Base-by-base conservation (phyloP, 1,140 invertebrate genomes). In the Zaprionus inermis region DNA sequence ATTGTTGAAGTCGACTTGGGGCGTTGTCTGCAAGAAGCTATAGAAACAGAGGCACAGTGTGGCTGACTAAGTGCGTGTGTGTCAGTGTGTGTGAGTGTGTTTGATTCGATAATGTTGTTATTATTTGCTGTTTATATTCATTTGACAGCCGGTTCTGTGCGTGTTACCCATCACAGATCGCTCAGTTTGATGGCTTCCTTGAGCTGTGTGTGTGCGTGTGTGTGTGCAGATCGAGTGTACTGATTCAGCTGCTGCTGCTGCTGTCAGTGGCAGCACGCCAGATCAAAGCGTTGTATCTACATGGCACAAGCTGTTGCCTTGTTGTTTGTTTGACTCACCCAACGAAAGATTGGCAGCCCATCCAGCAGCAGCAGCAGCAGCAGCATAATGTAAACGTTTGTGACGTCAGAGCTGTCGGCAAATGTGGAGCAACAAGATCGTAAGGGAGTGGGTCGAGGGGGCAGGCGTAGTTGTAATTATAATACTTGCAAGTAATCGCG, bases 61-160 rank as follows among this genome's bases (percentile, higher is more conserved):
- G 56, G 36, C 38, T 54, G 11, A 34, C 60, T 64, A 49, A 66
- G 57, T 59, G 61, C 41, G 80, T 4, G 24, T 28, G 1, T 28
- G 24, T 28, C 1, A 5, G 24, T 28, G 24, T 28, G 24, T 10
- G 30, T 32, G 30, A 9, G 30, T 78, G 73, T 72, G 70, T 85
- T 79, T 67, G 81, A 78, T 78, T 85, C 86, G 82, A 86, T 85
- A 88, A 86, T 88, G 83, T 70, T 79, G 83, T 70, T 79, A 82
- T 85, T 85, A 85, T 86, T 77, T 77, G 81, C 65, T 86, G 82
- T 83, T 83, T 79, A 74, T 82, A 68, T 74, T 75, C 66, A 64
- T 75, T 81, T 74, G 78, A 65, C 70, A 65, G 67, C 34, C 54
- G 46, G 65, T 44, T 38, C 32, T 56, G 30, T 76, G 80, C 72